Evolutionary conservation across 2,797 vertebrate species (phyloP), one percentile per base, ranked within the genome.

Genomic region (Rhincodon typus): DNA sequence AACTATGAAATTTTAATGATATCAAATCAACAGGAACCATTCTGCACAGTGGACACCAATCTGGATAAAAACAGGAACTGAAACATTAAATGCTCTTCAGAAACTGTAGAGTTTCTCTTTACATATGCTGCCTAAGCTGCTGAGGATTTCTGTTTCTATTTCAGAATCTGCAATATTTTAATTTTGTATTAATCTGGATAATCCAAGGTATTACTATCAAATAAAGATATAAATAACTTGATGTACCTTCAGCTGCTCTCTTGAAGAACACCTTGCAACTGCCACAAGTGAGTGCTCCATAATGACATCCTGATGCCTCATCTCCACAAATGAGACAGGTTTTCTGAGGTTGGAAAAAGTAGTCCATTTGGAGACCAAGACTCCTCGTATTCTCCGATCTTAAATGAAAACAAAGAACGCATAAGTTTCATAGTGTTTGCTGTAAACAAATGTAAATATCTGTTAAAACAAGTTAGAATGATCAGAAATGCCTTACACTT

Each of bases 231-330:
- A 34, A 30, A 53, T 72, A 74, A 72, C 13, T 69, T 94, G 38
- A 27, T 77, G 69, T 98, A 99, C 99, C 99, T 98, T 99, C 99
- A 95, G 99, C 99, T 0, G 99, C 99, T 97, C 99, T 98, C 97
- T 99, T 99, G 97, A 99, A 99, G 98, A 99, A 99, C 96, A 99
- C 99, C 96, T 99, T 99, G 98, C 99, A 99, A 98, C 99, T 99
- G 96, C 99, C 99, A 70, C 99, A 99, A 23, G 99, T 99, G 96
- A 99, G 98, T 0, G 99, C 99, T 57, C 99, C 99, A 0, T 99
- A 99, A 96, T 99, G 99, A 97, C 99, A 99, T 50, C 99, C 99
- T 0, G 99, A 99, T 0, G 99, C 99, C 97, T 99, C 99, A 66
- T 99, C 99, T 0, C 99, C 98, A 96, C 99, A 99, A 97, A 99